Percentiles rank a stretch among this genome's conserved stretches.
Conservation (phyloP, 1,140 invertebrate species). For the Periplaneta americana region DNA sequence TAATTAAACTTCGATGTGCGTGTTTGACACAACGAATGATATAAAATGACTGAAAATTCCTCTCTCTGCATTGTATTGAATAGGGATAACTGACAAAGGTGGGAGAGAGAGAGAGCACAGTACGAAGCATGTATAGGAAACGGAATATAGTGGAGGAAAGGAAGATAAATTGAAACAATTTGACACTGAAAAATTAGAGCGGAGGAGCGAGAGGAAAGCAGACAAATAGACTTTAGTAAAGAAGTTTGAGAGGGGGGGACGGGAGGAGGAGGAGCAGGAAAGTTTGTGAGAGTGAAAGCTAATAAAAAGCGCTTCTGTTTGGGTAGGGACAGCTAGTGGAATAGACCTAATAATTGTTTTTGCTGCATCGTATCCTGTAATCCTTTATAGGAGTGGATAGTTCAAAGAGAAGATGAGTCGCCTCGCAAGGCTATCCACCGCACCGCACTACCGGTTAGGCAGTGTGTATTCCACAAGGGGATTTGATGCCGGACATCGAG, state of each 20-base stretch:
- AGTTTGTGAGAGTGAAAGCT: background rate
- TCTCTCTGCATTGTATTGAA: background rate
- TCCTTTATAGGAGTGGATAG: background rate
- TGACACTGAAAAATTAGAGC: background rate
- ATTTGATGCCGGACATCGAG: no score
- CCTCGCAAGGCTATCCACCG: no score
- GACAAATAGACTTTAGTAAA: background rate
- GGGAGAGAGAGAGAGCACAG: background rate
- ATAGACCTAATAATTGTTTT: background rate
- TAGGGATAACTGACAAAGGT: background rate
- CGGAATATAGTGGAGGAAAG: background rate
- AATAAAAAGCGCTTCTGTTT: background rate
- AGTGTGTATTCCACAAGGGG: no score
- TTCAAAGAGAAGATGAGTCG: no score
- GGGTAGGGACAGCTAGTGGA: background rate
- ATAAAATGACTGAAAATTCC: background rate
- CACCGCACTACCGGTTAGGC: no score
- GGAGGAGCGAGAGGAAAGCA: background rate
- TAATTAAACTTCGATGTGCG: no score
- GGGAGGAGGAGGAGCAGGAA: background rate
- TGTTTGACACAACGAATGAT: background rate
- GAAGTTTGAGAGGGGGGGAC: background rate
- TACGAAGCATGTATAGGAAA: background rate
- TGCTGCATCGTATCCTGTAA: background rate
- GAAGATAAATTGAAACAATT: background rate